phyloP scores from a whole-genome alignment of 1,140 invertebrate species.

The Caerostris extrusa region DNA sequence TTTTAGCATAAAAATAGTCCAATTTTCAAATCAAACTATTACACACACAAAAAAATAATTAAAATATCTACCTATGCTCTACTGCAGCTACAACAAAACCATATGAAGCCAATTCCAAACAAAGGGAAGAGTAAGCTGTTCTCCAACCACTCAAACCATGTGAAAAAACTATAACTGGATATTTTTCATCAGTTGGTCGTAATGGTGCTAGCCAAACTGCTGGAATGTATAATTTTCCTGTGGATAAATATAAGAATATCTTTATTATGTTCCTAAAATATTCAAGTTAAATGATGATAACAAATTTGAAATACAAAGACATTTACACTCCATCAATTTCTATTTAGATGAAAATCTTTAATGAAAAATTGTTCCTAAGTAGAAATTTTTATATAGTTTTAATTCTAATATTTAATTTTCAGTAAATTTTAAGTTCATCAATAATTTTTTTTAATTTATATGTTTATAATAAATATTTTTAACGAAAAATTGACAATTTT shows the following conservation, averaged over 20 bases:
- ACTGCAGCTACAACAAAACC: conserved; percentile 86
- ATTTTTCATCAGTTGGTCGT: conserved; percentile 80
- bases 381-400: neutral
- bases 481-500: too few species aligned
- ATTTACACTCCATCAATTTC: neutral
- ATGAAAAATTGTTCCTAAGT: neutral
- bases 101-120: conserved; percentile 85
- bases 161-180: conserved; percentile 86
- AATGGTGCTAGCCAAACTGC: conserved; percentile 83
- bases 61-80: conserved; percentile 79
- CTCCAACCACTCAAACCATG: conserved; percentile 86
- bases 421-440: too few species aligned
- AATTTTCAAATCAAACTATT: neutral
- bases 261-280: too few species aligned
- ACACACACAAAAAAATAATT: conserved; percentile 15
- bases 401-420: too few species aligned
- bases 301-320: neutral
- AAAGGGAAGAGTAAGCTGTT: conserved; percentile 85
- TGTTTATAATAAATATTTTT: too few species aligned
- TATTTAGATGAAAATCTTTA: neutral
- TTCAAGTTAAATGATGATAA: too few species aligned
- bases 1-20: too few species aligned
- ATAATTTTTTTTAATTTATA: too few species aligned
- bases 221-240: conserved; percentile 82
- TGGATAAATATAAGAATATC: neutral